Evolutionary conservation across 2,888 invertebrate genomes (phyloP), one percentile per base, ranked within the genome.

Genomic region (Lepidocyrtoides sp.): DNA sequence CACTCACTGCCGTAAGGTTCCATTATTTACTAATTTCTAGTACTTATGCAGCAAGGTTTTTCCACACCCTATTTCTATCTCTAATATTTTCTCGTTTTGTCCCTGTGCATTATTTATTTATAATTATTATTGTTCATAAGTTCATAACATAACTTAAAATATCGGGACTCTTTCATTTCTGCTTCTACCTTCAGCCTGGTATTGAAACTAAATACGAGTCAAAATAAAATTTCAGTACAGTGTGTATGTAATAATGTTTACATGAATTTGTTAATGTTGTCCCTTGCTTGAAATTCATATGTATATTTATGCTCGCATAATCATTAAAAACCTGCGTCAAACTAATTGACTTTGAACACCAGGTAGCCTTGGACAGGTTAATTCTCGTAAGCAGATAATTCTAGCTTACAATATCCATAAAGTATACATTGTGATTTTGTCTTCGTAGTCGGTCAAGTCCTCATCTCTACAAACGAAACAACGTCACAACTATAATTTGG

Each of bases 311-410:
- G 41, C 2, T 36, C 36, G 41, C 69, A 69, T 69, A 36, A 69
- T 41, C 41, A 69, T 69, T 69, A 69, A 41, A 69, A 69, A 69
- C 14, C 41, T 69, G 69, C 69, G 69, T 69, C 69, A 69, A 69
- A 69, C 69, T 69, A 36, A 69, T 41, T 41, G 69, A 69, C 69
- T 69, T 69, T 69, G 69, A 69, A 41, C 69, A 69, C 41, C 26
- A 41, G 69, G 69, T 20, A 69, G n/a, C 69, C 69, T 69, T 69
- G 69, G 69, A 10, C 41, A 69, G 14, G 69, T 20, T 69, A 69
- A 17, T 17, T 69, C 41, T 66, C 2, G 17, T 7, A 60, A 51
- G 20, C 20, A 20, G 20, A 20, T 2, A 57, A 2, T 57, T 10
- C 20, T 10, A 32, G 66, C 2, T n/a, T 32, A 0, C 66, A 32